These are phyloP conservation scores for Blastobasis lacticolella DNA, from an alignment of 2,888 invertebrate species.

Conservation along the genomic window DNA sequence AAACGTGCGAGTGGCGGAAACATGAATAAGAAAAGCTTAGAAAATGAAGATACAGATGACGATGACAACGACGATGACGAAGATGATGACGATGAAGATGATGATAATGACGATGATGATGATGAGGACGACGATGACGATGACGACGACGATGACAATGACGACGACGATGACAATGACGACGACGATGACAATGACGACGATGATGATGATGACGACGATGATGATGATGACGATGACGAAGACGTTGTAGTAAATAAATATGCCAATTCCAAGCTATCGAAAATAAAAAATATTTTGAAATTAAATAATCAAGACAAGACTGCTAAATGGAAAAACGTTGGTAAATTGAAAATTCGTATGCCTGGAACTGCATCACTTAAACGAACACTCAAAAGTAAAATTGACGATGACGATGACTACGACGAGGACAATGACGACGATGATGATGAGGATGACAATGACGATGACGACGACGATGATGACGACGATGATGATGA, in stretches of 20 bases:
- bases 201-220: constrained; percentile 33
- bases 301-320: constrained; percentile 24
- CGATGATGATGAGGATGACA: constrained; percentile 30
- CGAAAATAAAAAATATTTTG: constrained; percentile 26
- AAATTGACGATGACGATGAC: constrained; percentile 56
- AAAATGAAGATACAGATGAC: constrained; percentile 29
- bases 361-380: constrained; percentile 18
- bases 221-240: constrained; percentile 48
- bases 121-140: constrained; percentile 36
- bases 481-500: constrained; percentile 50
- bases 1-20: constrained; percentile 16
- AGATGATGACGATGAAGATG: constrained; percentile 25
- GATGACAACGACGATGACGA: constrained; percentile 21
- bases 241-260: constrained; percentile 33
- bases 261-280: constrained; percentile 26
- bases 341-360: constrained; percentile 31
- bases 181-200: constrained; percentile 36
- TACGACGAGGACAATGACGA: constrained; percentile 43
- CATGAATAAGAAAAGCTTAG: constrained; percentile 11
- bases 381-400: constrained; percentile 34
- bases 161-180: constrained; percentile 52
- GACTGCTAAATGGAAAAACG: constrained; percentile 28
- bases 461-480: constrained; percentile 49
- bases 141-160: constrained; percentile 32
- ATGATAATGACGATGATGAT: constrained; percentile 41